Percentiles rank a stretch among this genome's conserved stretches.
Conservation (phyloP, 2,113 vertebrate genomes). For the Coptodon bakossiorum region DNA sequence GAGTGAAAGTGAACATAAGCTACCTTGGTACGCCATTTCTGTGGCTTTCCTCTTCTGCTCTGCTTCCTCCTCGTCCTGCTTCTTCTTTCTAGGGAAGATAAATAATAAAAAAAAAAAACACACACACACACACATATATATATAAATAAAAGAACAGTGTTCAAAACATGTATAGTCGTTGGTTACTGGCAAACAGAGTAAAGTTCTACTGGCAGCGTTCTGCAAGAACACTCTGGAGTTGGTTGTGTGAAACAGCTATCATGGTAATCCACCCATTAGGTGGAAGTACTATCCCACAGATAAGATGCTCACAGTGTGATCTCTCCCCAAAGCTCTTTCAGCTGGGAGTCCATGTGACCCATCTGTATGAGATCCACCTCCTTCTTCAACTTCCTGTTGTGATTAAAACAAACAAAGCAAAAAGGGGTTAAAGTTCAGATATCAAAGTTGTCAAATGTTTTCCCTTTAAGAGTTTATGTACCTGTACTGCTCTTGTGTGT, state of each 20-base stretch:
- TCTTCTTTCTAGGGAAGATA: slow-evolving; percentile 83
- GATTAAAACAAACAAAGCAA: slow-evolving; percentile 3
- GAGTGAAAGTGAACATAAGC: not conserved
- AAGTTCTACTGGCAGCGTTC: not conserved
- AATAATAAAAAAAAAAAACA: not conserved
- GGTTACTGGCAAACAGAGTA: not conserved
- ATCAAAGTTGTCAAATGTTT: not conserved
- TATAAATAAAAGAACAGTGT: not conserved
- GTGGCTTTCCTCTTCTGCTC: slow-evolving; percentile 94
- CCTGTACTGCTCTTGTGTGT: slow-evolving; percentile 98
- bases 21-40: slow-evolving; percentile 93
- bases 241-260: not conserved
- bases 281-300: not conserved
- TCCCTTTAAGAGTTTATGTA: slow-evolving; percentile 17
- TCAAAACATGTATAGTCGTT: not conserved
- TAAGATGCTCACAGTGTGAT: slow-evolving; percentile 78
- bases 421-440: not conserved
- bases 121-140: rapidly evolving
- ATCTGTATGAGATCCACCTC: slow-evolving; percentile 94
- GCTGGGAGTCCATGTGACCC: slow-evolving; percentile 90
- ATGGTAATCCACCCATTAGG: not conserved
- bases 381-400: slow-evolving; percentile 88
- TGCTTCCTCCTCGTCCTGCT: slow-evolving; percentile 93
- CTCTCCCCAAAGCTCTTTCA: slow-evolving; percentile 91
- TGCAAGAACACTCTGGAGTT: not conserved